These are phyloP conservation scores for Fundulus diaphanus DNA, from an alignment of 2,797 vertebrate genomes.

Conservation along the genomic window DNA sequence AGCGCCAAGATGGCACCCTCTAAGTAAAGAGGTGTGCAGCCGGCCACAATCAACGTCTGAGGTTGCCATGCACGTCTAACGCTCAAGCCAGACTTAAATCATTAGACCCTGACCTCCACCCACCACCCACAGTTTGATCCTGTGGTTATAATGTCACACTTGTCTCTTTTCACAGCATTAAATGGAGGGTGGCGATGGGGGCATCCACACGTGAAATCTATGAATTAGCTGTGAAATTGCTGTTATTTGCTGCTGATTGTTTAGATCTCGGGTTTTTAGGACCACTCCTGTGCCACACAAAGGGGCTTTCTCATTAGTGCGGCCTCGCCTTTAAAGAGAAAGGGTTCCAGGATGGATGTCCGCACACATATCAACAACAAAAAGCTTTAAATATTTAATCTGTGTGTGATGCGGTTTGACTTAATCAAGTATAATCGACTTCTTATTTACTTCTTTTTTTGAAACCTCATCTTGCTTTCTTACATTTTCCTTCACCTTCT, in stretches of 20 bases:
- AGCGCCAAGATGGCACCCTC: background rate
- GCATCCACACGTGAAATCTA: constrained; percentile 81
- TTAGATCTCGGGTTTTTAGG: constrained; percentile 73
- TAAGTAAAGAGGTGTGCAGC: background rate
- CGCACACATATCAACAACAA: constrained; percentile 4
- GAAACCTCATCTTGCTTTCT: background rate
- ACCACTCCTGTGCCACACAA: constrained; percentile 40
- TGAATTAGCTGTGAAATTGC: constrained; percentile 84
- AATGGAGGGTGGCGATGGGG: constrained; percentile 69
- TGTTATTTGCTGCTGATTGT: constrained; percentile 82
- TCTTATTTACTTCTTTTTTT: constrained; percentile 4
- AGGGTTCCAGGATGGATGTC: constrained; percentile 24
- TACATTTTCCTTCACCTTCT: constrained; percentile 31
- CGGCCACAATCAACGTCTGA: background rate
- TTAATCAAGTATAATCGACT: constrained; percentile 2
- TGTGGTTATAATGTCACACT: constrained; percentile 51
- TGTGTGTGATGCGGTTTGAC: constrained; percentile 11
- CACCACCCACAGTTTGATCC: constrained; percentile 19
- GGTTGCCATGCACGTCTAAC: constrained; percentile 30
- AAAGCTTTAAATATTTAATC: constrained; percentile 16
- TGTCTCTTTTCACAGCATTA: constrained; percentile 65
- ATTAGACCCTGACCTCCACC: constrained; percentile 36
- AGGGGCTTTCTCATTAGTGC: constrained; percentile 53
- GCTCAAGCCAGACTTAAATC: constrained; percentile 53
- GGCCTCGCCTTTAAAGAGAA: constrained; percentile 49